Conservation (phyloP, 2,113 vertebrate species). For the Lethenteron reissneri region DNA sequence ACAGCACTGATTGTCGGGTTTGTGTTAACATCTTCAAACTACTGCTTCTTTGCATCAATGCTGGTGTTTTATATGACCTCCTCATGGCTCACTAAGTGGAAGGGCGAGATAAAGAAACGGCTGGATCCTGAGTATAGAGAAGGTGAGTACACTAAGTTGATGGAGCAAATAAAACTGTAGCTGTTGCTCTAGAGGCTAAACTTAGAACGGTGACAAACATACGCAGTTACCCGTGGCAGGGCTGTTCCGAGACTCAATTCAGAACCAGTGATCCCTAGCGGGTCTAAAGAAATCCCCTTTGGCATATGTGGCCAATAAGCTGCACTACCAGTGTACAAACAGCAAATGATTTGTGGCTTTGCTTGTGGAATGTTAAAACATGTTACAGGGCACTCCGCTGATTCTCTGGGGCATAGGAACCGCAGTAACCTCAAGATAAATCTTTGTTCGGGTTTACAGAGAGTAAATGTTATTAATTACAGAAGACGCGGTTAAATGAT, state of each 20-base stretch:
- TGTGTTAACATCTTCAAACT: slow-evolving; percentile 69
- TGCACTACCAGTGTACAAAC: neutral
- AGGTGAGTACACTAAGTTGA: slow-evolving; percentile 23
- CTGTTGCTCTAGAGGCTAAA: neutral
- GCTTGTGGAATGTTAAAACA: no score
- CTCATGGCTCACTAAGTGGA: slow-evolving; percentile 77
- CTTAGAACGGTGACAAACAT: neutral
- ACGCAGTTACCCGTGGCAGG: slow-evolving; percentile 9
- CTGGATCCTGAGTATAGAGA: slow-evolving; percentile 77
- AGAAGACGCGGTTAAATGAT: no score
- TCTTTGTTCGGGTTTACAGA: no score
- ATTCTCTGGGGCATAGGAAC: no score
- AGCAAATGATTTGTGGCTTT: no score
- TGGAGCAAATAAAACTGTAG: neutral
- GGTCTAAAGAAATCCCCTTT: neutral
- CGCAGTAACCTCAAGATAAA: no score
- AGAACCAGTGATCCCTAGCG: neutral
- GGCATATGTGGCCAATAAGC: neutral
- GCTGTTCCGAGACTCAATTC: slow-evolving; percentile 5
- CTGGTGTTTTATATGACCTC: slow-evolving; percentile 67
- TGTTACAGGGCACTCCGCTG: no score
- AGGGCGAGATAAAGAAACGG: slow-evolving; percentile 42
- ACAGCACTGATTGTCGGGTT: slow-evolving; percentile 68
- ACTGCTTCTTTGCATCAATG: slow-evolving; percentile 66
- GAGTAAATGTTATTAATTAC: no score